Base-by-base conservation (phyloP, 2,888 invertebrate genomes). In the Leptinotarsa haldemani region DNA sequence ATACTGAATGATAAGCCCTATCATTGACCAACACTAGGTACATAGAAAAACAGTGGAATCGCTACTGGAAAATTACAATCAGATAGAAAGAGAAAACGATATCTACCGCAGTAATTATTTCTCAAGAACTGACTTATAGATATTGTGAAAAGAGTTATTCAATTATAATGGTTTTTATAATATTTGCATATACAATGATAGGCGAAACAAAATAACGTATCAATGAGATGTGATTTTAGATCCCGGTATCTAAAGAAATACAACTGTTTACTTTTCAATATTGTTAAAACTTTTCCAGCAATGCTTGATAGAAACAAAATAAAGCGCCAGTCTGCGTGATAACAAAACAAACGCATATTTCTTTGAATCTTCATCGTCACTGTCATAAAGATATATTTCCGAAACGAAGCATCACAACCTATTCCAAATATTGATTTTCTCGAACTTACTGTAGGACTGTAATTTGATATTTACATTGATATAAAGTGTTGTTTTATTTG, bases 381-480 rank as follows among this genome's bases (percentile, higher is more conserved):
- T 56, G 20, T 4, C 22, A 15, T 15, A 18, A 56, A 20, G 4
- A 56, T 56, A 20, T 22, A 22, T 22, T 20, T 20, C 22, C 22
- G 12, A 56, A 56, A 30, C 30, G 30, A 30, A 30, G 7, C 30
- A 7, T 5, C 7, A 30, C 7, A 30, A 22, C 50, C n/a, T 15
- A 50, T 50, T 9, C n/a, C 18, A n/a, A 18, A 53, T 53, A 53
- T 61, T 22, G 13, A 61, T 13, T 30, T 25, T 61, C n/a, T 7
- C 15, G 30, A 61, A 25, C n/a, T 61, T 61, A 9, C 61, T 61
- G 25, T 25, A n/a, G 30, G 25, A 40, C 25, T 13, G 40, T 61
- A 61, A 61, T 61, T 30, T 30, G 61, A 61, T 61, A 61, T 61
- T 61, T 30, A 56, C 46, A 47, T 56, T 46, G 68, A 52, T 16